phyloP scores from a whole-genome alignment of 2,888 invertebrate genomes.

The Punctoribates punctum region DNA sequence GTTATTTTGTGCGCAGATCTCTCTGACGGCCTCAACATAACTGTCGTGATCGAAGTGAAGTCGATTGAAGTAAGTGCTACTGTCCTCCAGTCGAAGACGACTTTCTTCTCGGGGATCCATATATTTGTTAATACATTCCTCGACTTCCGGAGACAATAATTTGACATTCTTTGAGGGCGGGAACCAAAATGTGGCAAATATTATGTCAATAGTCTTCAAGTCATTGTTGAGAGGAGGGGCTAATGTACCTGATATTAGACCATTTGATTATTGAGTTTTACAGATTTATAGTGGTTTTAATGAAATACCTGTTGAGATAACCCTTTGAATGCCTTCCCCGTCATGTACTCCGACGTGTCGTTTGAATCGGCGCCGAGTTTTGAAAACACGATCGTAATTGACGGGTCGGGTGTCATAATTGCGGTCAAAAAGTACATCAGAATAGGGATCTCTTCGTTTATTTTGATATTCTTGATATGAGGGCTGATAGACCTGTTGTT shows the following conservation, averaged over 20 bases:
- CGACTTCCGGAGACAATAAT: slow-evolving; percentile 60
- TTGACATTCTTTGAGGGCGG: slow-evolving; percentile 60
- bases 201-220: slow-evolving; percentile 55
- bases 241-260: slow-evolving; percentile 54
- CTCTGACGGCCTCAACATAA: slow-evolving; percentile 54
- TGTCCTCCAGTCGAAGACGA: slow-evolving; percentile 28
- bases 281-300: background rate
- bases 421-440: slow-evolving; percentile 7
- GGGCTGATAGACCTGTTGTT: slow-evolving; percentile 21
- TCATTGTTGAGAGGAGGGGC: slow-evolving; percentile 57
- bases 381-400: background rate
- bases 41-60: slow-evolving; percentile 55
- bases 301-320: slow-evolving; percentile 54
- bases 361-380: slow-evolving; percentile 34
- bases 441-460: background rate
- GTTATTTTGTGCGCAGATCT: slow-evolving; percentile 53
- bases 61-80: slow-evolving; percentile 22
- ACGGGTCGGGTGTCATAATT: slow-evolving; percentile 4
- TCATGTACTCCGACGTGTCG: slow-evolving; percentile 56
- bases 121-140: slow-evolving; percentile 63
- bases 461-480: slow-evolving; percentile 3
- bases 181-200: slow-evolving; percentile 71
- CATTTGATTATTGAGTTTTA: background rate
- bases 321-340: slow-evolving; percentile 54
- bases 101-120: slow-evolving; percentile 52